These are phyloP conservation scores for Cuculus canorus DNA, from an alignment of 2,797 vertebrate species.

Conservation along the genomic window DNA sequence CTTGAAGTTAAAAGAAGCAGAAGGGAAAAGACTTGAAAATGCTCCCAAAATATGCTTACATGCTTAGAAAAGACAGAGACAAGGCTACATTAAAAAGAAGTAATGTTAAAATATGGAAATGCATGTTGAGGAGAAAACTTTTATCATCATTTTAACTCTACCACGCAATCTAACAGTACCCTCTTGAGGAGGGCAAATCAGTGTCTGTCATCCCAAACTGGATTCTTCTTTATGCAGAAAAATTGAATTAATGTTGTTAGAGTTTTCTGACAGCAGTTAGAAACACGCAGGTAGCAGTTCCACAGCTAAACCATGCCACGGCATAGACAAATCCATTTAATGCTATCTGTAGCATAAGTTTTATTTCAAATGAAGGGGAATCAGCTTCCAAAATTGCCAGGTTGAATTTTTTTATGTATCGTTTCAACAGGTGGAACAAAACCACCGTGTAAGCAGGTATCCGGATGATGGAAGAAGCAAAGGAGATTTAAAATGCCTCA, in stretches of 20 bases:
- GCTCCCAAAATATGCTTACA: neutral
- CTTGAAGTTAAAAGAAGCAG: neutral
- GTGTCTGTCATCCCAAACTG: neutral
- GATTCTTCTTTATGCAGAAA: constrained; percentile 6
- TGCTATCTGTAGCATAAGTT: neutral
- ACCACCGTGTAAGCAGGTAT: neutral
- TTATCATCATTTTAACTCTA: neutral
- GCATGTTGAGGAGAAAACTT: neutral
- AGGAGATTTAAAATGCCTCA: neutral
- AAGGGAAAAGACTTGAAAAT: neutral
- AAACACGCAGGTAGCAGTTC: neutral
- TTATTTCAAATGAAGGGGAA: neutral
- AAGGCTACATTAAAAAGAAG: neutral
- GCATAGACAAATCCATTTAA: neutral
- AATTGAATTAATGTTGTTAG: neutral
- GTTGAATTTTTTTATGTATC: neutral
- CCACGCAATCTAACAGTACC: neutral
- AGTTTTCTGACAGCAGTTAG: neutral
- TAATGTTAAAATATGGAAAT: neutral
- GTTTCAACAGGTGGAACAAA: neutral
- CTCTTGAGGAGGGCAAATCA: neutral
- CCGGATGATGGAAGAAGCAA: no score
- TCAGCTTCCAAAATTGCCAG: neutral
- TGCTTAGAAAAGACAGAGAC: neutral
- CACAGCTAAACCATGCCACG: neutral